These are phyloP conservation scores for Aurelia aurita complex sp. Pacific DNA, from an alignment of 30 jellyfish, hydroid and myxozoan genomes.

Conservation along the genomic window DNA sequence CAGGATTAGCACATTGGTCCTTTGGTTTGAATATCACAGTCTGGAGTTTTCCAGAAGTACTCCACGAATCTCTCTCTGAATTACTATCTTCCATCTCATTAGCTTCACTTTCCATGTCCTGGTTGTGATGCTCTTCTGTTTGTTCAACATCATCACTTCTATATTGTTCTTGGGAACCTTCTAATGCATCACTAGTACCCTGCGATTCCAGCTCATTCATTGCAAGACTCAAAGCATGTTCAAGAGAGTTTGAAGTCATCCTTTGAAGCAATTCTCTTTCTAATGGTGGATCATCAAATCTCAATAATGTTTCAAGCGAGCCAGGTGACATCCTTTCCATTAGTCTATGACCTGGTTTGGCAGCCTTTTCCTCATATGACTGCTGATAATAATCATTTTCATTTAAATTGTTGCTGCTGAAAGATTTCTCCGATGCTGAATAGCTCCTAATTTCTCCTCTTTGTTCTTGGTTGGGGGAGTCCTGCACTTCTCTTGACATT, in stretches of 20 bases:
- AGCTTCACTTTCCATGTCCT: too few species aligned
- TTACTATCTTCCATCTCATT: background rate
- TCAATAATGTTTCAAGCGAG: background rate
- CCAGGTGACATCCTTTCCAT: constrained; percentile 5
- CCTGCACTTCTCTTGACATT: too few species aligned
- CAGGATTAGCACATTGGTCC: background rate
- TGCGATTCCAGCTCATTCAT: constrained; percentile 27
- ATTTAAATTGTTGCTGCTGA: too few species aligned
- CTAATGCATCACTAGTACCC: background rate
- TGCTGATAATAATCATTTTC: too few species aligned
- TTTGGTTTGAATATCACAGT: constrained; percentile 43
- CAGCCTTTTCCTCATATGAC: background rate
- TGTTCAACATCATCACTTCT: too few species aligned
- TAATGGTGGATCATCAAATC: background rate
- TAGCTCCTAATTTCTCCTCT: background rate
- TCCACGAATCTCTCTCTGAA: constrained; percentile 11
- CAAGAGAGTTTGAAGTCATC: constrained; percentile 45
- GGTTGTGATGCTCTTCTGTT: too few species aligned
- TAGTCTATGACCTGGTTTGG: background rate
- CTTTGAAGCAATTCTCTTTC: constrained; percentile 19
- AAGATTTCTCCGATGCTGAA: background rate
- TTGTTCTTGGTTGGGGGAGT: background rate
- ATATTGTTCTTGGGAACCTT: too few species aligned
- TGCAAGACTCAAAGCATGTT: constrained; percentile 36
- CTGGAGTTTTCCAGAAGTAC: background rate